Evolutionary conservation across 2,797 vertebrate species (phyloP), one percentile per base, ranked within the genome.

Genomic region (Rhabdomys pumilio): DNA sequence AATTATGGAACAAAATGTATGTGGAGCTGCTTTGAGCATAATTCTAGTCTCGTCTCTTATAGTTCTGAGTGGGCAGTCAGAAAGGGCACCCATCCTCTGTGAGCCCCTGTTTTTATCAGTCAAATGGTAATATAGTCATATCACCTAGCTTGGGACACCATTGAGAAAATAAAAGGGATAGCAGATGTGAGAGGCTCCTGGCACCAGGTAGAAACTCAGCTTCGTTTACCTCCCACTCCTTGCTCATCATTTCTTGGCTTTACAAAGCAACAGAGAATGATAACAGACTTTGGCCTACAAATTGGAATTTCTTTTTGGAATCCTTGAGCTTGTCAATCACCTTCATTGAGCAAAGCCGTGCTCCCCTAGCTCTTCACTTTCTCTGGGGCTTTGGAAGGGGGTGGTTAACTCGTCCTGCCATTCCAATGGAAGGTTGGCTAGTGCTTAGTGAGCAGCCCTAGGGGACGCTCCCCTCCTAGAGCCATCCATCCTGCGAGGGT

Each of bases 391-490:
- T 88, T 65, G 29, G n/a, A 76, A 4, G 31, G 55, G 13, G 22
- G 17, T 34, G 55, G 61, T 88, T 90, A 76, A 72, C 88, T 77
- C 84, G 50, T 73, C 59, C n/a, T 90, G 53, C 22, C 10, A 93
- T 93, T 88, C 53, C 69, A 73, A 50, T 88, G 47, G 38, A 4
- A 3, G 59, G 91, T 97, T 96, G 41, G 55, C 75, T 47, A 86
- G 77, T 95, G 86, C 31, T 92, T 85, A 92, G 59, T 97, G 76
- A 92, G 67, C 79, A 95, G 41, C 79, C 73, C 24, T n/a, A 82
- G 15, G 61, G 47, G 11, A 92, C 95, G 24, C 41, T 93, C 26
- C 10, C 47, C 55, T 15, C 19, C 47, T 26, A 79, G 72, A 97
- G 55, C 88, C 81, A 90, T 96, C 96, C 93, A 96, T 95, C 72